Base-by-base conservation (phyloP, 2,888 invertebrate species). In the Drosophila helvetica region DNA sequence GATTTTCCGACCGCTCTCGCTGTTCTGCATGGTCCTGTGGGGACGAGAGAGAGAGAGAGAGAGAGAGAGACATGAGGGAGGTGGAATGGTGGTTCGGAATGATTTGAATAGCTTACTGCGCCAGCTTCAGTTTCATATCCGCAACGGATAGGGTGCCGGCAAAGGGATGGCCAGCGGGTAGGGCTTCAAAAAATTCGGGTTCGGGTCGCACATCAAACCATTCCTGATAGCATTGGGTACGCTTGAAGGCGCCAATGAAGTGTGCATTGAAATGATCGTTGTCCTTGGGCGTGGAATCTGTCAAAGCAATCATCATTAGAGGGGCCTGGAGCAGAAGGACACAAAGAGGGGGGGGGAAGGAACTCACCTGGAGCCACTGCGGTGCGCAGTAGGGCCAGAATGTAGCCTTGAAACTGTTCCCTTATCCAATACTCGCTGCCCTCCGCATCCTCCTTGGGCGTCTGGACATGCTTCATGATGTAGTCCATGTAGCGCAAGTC, bases 381-480 rank as follows among this genome's bases (percentile, higher is more conserved):
- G 9, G 97, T 97, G 82, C 97, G 94, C 78, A 98, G 90, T 68
- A 98, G 93, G 88, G 96, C 96, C 80, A 98, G 93, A 74, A 97
- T 93, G 90, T 98, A 98, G 56, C 96, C 95, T 77, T 96, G 95
- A 91, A 99, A 99, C 92, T 99, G 99, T 58, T 97, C 96, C 77
- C 99, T 93, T 75, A 99, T 96, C 99, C 99, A 99, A 79, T 97
- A 96, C 90, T 99, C 99, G 25, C 98, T 98, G 55, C 99, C 99
- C 91, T 97, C 97, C 25, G 94, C 94, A 90, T 96, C 96, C 79
- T 95, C 94, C 60, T 94, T 93, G 1, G 94, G 93, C 10, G 93
- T 93, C 54, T 95, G 94, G 0, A 95, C 95, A 90, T 95, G 95
- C 43, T 96, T 94, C 18, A 99, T 96, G 38, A 99, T 94, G 90